phyloP scores from a whole-genome alignment of 2,888 invertebrate genomes.

The Galeruca laticollis region DNA sequence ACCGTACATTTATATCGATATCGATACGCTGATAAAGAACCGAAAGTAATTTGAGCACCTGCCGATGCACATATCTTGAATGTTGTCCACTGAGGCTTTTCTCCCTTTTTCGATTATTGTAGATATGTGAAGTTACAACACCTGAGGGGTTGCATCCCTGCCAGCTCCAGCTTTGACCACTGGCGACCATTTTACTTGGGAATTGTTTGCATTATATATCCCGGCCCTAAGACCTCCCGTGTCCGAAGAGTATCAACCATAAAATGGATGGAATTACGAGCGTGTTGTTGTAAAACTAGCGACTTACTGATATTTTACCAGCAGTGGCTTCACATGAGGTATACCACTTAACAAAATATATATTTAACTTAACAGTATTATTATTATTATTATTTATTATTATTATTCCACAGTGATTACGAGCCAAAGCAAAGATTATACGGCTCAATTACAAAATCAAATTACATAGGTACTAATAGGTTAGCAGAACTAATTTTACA shows the following conservation, averaged over 20 bases:
- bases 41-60: conserved; percentile 35
- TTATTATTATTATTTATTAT: no score
- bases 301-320: conserved; percentile 44
- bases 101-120: conserved; percentile 55
- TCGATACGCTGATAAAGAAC: conserved; percentile 9
- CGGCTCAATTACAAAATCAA: no score
- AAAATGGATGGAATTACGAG: conserved; percentile 52
- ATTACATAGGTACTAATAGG: no score
- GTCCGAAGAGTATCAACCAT: conserved; percentile 48
- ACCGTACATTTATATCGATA: neutral
- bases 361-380: no score
- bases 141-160: conserved; percentile 51
- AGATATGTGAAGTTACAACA: conserved; percentile 52
- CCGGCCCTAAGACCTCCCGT: conserved; percentile 44
- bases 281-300: conserved; percentile 48
- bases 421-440: no score
- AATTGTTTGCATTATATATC: conserved; percentile 56
- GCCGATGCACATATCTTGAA: conserved; percentile 42
- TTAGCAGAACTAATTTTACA: no score
- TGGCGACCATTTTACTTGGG: conserved; percentile 50
- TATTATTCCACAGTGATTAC: no score
- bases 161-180: conserved; percentile 49
- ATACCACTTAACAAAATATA: neutral
- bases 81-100: conserved; percentile 48
- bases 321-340: conserved; percentile 8